Evolutionary conservation across 1,140 invertebrate genomes (phyloP).

Genomic region (Heliconius nattereri): DNA sequence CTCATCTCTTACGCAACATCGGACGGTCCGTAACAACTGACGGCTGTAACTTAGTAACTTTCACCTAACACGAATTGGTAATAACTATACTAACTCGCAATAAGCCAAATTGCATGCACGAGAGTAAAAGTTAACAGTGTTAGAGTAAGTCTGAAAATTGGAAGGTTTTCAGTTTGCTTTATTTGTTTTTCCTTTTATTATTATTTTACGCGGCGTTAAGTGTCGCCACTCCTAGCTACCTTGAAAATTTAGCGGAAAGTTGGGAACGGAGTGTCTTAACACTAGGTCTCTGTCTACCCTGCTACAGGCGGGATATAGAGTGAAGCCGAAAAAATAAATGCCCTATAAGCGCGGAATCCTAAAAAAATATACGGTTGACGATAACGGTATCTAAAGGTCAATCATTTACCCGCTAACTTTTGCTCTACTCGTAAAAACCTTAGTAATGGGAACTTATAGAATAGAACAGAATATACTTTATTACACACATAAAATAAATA

Average conservation of each 20-base stretch:
- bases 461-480: no score
- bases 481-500: no score
- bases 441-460: not conserved
- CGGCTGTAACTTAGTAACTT: constrained; percentile 49
- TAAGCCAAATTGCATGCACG: constrained; percentile 44
- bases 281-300: no score
- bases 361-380: not conserved
- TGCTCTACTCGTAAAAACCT: not conserved
- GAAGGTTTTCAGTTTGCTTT: not conserved
- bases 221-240: no score
- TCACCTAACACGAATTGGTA: constrained; percentile 52
- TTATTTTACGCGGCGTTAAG: not conserved
- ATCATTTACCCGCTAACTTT: not conserved
- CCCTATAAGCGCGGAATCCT: not conserved
- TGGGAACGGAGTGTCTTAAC: no score
- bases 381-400: not conserved
- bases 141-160: constrained; percentile 52
- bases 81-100: constrained; percentile 59
- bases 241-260: no score
- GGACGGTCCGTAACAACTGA: constrained; percentile 32
- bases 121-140: constrained; percentile 63
- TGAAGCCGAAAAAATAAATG: not conserved
- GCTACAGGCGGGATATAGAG: no score
- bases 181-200: not conserved
- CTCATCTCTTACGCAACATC: constrained; percentile 43